phyloP scores from a whole-genome alignment of 2,113 vertebrate species.

The Scatophagus argus region DNA sequence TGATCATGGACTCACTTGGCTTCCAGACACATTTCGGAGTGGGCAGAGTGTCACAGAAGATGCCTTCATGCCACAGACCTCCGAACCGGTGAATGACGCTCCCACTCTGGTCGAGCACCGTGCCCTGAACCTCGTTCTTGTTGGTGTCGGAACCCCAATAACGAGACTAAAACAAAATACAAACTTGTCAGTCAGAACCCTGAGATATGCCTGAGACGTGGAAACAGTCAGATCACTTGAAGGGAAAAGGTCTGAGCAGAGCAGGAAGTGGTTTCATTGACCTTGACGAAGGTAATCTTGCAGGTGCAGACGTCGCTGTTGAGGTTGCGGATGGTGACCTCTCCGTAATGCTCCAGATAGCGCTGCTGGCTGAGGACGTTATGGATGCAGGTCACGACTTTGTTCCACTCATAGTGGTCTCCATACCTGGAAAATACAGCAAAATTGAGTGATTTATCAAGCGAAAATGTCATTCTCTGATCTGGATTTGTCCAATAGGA shows the following conservation, averaged over 20 bases:
- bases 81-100: constrained; percentile 90
- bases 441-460: not conserved
- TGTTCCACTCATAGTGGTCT: constrained; percentile 97
- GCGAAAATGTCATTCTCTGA: not conserved
- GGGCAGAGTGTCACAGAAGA: constrained; percentile 88
- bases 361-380: constrained; percentile 93
- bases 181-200: not conserved
- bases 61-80: constrained; percentile 93
- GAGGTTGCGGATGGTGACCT: constrained; percentile 91
- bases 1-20: constrained; percentile 85
- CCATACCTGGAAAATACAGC: constrained; percentile 81
- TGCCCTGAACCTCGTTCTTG: constrained; percentile 91
- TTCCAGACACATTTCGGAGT: constrained; percentile 91
- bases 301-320: constrained; percentile 88
- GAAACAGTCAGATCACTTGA: not conserved
- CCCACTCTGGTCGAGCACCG: constrained; percentile 87
- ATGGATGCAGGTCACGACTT: constrained; percentile 94
- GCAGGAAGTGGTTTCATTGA: constrained; percentile 43
- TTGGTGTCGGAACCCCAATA: constrained; percentile 89
- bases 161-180: constrained; percentile 81
- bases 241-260: not conserved
- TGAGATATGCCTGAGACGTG: not conserved
- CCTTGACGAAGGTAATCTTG: constrained; percentile 94
- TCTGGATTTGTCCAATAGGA: too few species aligned
- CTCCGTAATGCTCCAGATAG: constrained; percentile 94